Evolutionary conservation across 2,888 invertebrate species (phyloP), one percentile per base, ranked within the genome.

Genomic region (Scrobipalpa atriplicella): DNA sequence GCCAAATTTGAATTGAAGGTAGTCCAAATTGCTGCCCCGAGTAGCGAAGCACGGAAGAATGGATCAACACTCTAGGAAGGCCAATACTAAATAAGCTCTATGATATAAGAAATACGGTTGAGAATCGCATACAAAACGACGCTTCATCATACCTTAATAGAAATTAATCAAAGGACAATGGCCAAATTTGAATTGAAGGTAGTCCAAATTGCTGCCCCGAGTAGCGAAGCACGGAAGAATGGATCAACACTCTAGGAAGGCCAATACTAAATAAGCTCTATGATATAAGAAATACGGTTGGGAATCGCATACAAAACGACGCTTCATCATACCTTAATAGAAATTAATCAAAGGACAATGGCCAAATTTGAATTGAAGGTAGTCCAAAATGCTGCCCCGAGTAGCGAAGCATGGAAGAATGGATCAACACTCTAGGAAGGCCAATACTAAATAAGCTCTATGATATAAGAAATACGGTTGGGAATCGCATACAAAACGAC

Each of bases 11-110:
- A n/a, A n/a, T n/a, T n/a, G n/a, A n/a, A n/a, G n/a, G n/a, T n/a
- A n/a, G n/a, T n/a, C n/a, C n/a, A n/a, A n/a, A n/a, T n/a, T n/a
- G n/a, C n/a, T n/a, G n/a, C n/a, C n/a, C 62, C 7, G 62, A 47
- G 6, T 29, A 47, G 21, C 43, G 62, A 29, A 62, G 62, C 16
- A 41, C 62, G 13, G 47, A 43, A 2, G 58, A 58, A 18, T 58
- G 58, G 58, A 58, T 58, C 6, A 36, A 38, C 58, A 58, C 58
- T 16, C 58, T 58, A 2, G 58, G 36, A 1, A 8, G 36, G 16
- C 58, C 58, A 13, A 38, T 58, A 16, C 8, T 58, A 38, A 36
- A 38, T n/a, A 36, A n/a, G n/a, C 36, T 47, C 19, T 47, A 18
- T 47, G 41, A 62, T 0, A 43, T 62, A 21, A 16, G 21, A 13